These are phyloP conservation scores for Leucoraja erinaceus DNA, from an alignment of 2,113 vertebrate species.

Conservation along the genomic window DNA sequence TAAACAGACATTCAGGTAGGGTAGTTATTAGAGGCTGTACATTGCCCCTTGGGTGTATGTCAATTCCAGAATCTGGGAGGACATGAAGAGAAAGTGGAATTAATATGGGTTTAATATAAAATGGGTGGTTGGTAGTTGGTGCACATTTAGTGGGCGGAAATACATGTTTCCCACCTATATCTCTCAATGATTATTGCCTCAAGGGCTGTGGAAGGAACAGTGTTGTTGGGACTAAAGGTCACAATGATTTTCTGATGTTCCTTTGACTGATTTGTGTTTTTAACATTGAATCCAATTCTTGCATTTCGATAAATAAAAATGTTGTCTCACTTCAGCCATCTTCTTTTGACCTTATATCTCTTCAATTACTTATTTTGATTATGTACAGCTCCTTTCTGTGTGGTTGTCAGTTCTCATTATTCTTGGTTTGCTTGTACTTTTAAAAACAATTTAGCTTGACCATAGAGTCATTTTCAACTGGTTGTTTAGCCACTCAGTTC, in stretches of 20 bases:
- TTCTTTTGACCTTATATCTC: not conserved
- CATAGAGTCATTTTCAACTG: not conserved
- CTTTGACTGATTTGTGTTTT: not conserved
- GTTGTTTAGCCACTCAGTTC: not conserved
- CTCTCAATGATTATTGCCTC: not conserved
- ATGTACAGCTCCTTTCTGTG: not conserved
- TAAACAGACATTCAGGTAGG: too few species aligned
- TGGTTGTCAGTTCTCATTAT: conserved; percentile 16
- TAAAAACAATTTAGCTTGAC: not conserved
- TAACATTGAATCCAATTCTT: not conserved
- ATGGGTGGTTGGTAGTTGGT: too few species aligned
- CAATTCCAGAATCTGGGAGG: too few species aligned
- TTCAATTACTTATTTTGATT: not conserved
- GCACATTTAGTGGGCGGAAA: too few species aligned
- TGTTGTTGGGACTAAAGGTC: not conserved
- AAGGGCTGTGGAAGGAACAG: not conserved
- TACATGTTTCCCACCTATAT: too few species aligned
- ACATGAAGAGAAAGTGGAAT: too few species aligned
- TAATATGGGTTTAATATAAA: too few species aligned
- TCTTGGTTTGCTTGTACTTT: not conserved
- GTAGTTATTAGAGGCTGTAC: too few species aligned
- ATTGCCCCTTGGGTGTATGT: too few species aligned
- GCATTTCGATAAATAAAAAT: not conserved
- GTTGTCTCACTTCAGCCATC: not conserved
- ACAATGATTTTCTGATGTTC: not conserved